phyloP scores from a whole-genome alignment of 2,888 invertebrate species.

The Mellilla xanthometata region DNA sequence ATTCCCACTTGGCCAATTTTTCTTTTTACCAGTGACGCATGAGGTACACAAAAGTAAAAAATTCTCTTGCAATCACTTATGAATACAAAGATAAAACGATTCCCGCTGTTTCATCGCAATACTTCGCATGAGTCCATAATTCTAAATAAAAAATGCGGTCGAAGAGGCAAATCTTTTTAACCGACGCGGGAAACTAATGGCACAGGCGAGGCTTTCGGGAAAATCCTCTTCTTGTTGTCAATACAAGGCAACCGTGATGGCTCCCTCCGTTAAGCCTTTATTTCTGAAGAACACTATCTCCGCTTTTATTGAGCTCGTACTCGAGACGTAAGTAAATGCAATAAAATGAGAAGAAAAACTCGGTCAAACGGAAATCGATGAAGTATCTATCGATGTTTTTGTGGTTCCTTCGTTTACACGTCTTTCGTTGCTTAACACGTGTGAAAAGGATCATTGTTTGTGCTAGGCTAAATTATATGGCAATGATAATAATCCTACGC shows the following conservation, averaged over 20 bases:
- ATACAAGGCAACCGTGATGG: constrained; percentile 79
- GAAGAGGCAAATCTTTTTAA: constrained; percentile 80
- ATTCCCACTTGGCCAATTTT: too few relatives aligned
- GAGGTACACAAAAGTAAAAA: too few relatives aligned
- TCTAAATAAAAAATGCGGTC: constrained; percentile 67
- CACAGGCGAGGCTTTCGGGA: constrained; percentile 78
- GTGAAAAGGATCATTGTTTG: not conserved
- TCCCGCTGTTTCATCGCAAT: constrained; percentile 55
- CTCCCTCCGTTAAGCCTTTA: constrained; percentile 78
- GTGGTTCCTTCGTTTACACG: constrained; percentile 23
- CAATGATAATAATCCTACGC: not conserved
- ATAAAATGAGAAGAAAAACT: constrained; percentile 51
- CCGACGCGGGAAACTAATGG: constrained; percentile 81
- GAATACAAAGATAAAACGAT: constrained; percentile 28
- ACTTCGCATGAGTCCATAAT: constrained; percentile 71
- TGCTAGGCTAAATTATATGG: not conserved
- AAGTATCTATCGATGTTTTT: constrained; percentile 32
- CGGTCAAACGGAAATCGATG: constrained; percentile 45
- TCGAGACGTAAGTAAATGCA: constrained; percentile 58
- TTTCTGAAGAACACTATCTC: constrained; percentile 77
- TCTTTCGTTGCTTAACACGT: constrained; percentile 1
- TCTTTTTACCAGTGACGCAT: too few relatives aligned
- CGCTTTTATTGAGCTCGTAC: constrained; percentile 66
- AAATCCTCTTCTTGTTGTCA: constrained; percentile 82
- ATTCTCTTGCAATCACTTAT: constrained; percentile 14